A percentile compares a stretch with the other conserved stretches of the same genome.
Evolutionary conservation across 2,888 invertebrate genomes (phyloP).

Genomic region (Cryptus armator): DNA sequence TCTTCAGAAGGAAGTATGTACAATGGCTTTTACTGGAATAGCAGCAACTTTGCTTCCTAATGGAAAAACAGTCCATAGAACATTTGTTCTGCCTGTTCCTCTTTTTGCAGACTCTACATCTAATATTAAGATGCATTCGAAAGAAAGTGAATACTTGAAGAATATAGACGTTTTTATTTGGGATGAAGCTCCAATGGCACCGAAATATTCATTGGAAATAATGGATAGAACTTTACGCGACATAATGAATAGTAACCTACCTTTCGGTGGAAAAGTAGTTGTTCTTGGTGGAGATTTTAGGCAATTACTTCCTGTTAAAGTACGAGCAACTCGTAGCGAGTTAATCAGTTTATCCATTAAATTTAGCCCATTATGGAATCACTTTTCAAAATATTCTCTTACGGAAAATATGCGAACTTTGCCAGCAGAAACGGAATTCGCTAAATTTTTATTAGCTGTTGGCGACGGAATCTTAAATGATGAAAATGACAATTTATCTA

Average conservation of each 20-base stretch:
- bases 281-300: background rate
- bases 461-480: too few species aligned
- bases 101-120: too few species aligned
- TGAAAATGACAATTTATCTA: too few species aligned
- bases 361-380: background rate
- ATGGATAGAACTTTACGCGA: background rate
- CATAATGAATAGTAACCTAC: background rate
- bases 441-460: too few species aligned
- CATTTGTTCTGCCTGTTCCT: conserved; percentile 35
- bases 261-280: background rate
- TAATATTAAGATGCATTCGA: too few species aligned
- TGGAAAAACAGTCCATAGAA: conserved; percentile 48
- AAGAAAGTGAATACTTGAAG: too few species aligned
- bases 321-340: background rate
- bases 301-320: conserved; percentile 3
- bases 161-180: background rate
- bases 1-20: conserved; percentile 20
- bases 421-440: too few species aligned
- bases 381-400: background rate
- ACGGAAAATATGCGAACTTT: too few species aligned
- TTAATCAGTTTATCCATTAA: background rate
- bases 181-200: background rate
- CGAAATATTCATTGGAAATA: background rate
- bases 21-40: conserved; percentile 52
- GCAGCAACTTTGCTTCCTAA: conserved; percentile 34